Evolutionary conservation across 2,797 vertebrate species (phyloP).

Genomic region (Gallinago solitaria): DNA sequence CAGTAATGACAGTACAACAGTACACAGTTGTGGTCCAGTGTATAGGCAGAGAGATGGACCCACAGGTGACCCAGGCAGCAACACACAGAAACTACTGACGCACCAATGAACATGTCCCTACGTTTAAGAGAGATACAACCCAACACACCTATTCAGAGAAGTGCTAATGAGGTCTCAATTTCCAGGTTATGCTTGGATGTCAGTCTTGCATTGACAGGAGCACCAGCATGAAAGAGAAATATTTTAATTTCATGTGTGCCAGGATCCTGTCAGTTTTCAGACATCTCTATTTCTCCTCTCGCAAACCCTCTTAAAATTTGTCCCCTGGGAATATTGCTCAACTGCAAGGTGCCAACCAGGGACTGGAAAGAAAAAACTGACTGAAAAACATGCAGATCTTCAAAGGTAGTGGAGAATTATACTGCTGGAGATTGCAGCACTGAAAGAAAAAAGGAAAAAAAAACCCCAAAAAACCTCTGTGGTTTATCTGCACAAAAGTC

Average conservation of each 20-base stretch:
- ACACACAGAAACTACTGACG: neutral
- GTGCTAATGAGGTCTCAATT: conserved; percentile 34
- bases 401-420: conserved; percentile 10
- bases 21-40: neutral
- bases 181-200: conserved; percentile 22
- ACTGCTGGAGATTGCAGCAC: neutral
- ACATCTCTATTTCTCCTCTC: conserved; percentile 50
- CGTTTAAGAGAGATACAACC: neutral
- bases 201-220: conserved; percentile 26
- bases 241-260: conserved; percentile 42
- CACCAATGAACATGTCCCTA: neutral
- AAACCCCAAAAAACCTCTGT: neutral
- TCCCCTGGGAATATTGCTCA: neutral
- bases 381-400: neutral
- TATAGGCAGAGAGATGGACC: neutral
- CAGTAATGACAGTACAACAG: neutral
- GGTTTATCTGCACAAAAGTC: neutral
- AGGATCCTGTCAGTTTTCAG: conserved; percentile 47
- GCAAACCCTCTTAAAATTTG: conserved; percentile 7
- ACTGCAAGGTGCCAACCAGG: neutral
- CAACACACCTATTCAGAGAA: neutral
- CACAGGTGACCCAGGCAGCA: neutral
- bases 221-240: neutral
- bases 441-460: neutral
- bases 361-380: neutral